These are phyloP conservation scores for Dicentrarchus labrax DNA, from an alignment of 2,113 vertebrate genomes.

Conservation along the genomic window DNA sequence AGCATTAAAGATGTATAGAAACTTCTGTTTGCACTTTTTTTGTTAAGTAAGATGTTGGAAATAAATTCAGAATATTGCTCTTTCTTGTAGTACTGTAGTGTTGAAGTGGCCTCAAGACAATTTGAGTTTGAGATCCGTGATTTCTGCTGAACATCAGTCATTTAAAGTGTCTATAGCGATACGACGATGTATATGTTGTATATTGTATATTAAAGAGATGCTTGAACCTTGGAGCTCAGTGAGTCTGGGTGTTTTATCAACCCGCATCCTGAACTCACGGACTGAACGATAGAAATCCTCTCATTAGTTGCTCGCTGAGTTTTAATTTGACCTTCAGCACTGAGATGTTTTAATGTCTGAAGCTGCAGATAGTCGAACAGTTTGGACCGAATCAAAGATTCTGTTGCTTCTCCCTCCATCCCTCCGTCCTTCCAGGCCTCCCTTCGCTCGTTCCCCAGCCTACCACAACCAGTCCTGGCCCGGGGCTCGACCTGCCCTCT, in stretches of 20 bases:
- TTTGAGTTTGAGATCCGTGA: too few relatives aligned
- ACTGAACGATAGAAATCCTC: not conserved
- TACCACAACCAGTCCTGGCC: slow-evolving; percentile 83
- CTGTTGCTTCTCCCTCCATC: slow-evolving; percentile 61
- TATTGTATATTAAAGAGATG: not conserved
- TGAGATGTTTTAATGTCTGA: not conserved
- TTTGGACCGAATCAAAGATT: not conserved
- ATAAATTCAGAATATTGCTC: too few relatives aligned
- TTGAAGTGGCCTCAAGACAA: too few relatives aligned
- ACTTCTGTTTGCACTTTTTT: too few relatives aligned
- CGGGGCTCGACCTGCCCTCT: slow-evolving; percentile 75
- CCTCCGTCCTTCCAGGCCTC: slow-evolving; percentile 83
- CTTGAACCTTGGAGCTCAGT: not conserved
- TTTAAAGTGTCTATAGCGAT: too few relatives aligned
- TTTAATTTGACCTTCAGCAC: not conserved
- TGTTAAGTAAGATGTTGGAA: too few relatives aligned
- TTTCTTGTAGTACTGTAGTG: too few relatives aligned
- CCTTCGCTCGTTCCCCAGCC: slow-evolving; percentile 81
- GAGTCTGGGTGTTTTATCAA: not conserved
- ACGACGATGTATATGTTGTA: too few relatives aligned
- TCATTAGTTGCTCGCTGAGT: not conserved
- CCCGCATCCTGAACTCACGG: not conserved
- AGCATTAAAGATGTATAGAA: too few relatives aligned
- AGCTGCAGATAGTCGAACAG: not conserved
- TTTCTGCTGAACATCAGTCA: too few relatives aligned